Percentiles rank a stretch among this genome's conserved stretches.
phyloP scores from a whole-genome alignment of 2,888 invertebrate genomes.

The Tenthredo scrophulariae region DNA sequence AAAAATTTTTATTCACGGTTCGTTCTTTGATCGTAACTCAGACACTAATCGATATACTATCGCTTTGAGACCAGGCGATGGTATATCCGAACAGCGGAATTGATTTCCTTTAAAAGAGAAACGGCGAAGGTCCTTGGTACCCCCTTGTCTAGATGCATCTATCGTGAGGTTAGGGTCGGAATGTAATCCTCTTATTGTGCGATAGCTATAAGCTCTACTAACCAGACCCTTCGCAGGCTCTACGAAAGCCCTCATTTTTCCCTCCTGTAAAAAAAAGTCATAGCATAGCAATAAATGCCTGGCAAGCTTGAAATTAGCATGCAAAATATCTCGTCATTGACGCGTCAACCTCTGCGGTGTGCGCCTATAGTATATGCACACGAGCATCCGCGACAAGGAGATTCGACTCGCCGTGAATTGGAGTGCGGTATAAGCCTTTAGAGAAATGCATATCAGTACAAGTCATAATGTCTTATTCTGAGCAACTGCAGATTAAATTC shows the following conservation, averaged over 20 bases:
- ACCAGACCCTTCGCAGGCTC: neutral
- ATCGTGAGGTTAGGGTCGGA: neutral
- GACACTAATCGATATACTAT: neutral
- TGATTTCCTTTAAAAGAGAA: neutral
- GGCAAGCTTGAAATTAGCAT: neutral
- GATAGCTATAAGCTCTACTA: conserved; percentile 9
- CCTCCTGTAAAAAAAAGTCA: neutral
- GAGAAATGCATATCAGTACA: neutral
- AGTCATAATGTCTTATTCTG: neutral
- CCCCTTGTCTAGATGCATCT: neutral
- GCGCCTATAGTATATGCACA: neutral
- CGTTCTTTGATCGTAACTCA: conserved; percentile 15
- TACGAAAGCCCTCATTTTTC: neutral
- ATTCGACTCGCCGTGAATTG: neutral
- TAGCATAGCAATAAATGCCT: neutral
- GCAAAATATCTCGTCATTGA: neutral
- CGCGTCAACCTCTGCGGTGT: conserved; percentile 5
- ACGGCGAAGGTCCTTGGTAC: neutral
- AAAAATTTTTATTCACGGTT: neutral
- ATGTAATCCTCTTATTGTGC: conserved; percentile 3
- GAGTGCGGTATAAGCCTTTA: neutral
- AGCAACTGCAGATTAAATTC: neutral
- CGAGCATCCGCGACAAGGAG: neutral
- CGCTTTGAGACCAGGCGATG: neutral
- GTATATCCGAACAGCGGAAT: neutral